Conservation (phyloP, 1,140 invertebrate genomes). For the Drosophila truncata region DNA sequence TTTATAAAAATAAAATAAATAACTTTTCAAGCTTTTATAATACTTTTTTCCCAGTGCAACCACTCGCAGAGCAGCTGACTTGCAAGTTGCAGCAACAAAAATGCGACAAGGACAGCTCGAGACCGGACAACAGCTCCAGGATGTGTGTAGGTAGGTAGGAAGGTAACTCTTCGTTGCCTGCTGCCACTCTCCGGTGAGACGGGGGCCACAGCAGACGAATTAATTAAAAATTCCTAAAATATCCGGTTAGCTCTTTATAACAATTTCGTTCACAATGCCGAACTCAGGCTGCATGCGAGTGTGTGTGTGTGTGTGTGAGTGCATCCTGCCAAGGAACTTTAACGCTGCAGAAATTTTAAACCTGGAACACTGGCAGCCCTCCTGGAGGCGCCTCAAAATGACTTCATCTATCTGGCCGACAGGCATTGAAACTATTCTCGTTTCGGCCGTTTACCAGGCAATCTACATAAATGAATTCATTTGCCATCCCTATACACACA, state of each 20-base stretch:
- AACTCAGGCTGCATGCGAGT: too few species aligned
- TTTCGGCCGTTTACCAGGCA: slow-evolving; percentile 50
- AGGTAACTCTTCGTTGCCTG: not conserved
- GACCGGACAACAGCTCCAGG: slow-evolving; percentile 50
- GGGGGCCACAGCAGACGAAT: slow-evolving; percentile 56
- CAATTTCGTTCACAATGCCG: slow-evolving; percentile 73
- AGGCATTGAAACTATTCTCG: slow-evolving; percentile 41
- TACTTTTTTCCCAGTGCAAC: not conserved
- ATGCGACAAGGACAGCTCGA: slow-evolving; percentile 47
- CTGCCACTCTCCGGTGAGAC: slow-evolving; percentile 1
- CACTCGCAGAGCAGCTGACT: slow-evolving; percentile 41
- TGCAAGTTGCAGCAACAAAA: slow-evolving; percentile 63
- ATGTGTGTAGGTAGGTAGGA: slow-evolving; percentile 38
- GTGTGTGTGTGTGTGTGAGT: slow-evolving; percentile 22
- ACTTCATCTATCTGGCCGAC: slow-evolving; percentile 39
- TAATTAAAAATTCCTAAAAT: slow-evolving; percentile 84
- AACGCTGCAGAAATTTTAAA: slow-evolving; percentile 61
- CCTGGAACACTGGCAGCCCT: not conserved
- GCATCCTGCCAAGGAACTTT: slow-evolving; percentile 34
- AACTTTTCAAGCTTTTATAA: too few species aligned
- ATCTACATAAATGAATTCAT: slow-evolving; percentile 57
- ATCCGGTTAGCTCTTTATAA: slow-evolving; percentile 83
- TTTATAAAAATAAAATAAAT: fast-evolving
- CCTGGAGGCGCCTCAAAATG: slow-evolving; percentile 35
- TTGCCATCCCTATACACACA: slow-evolving; percentile 14